A percentile compares a stretch with the other conserved stretches of the same genome.
Conservation (phyloP, 2,797 vertebrate species). For the Diglossa cyanea region DNA sequence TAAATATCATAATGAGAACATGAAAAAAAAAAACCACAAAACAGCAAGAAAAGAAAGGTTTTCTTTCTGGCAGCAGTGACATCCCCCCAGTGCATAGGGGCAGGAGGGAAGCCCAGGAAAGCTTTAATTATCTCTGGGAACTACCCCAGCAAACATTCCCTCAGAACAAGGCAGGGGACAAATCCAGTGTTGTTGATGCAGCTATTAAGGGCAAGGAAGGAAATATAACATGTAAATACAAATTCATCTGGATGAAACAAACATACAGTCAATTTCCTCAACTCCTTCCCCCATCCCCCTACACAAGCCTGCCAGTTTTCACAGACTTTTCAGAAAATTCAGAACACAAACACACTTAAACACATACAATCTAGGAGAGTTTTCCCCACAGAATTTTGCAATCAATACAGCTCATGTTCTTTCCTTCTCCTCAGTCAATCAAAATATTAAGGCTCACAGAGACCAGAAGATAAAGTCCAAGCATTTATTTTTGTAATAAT, state of each 20-base stretch:
- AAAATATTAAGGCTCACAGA: neutral
- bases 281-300: too few relatives aligned
- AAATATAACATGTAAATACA: neutral
- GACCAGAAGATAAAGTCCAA: slow-evolving; percentile 27
- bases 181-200: neutral
- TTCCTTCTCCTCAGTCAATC: neutral
- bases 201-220: neutral
- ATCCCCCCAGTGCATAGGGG: accelerated
- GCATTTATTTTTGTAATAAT: slow-evolving; percentile 54
- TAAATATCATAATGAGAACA: neutral
- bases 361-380: neutral
- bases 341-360: neutral
- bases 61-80: neutral
- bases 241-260: neutral
- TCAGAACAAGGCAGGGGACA: neutral
- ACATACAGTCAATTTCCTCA: neutral
- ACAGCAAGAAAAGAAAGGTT: neutral
- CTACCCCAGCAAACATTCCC: neutral
- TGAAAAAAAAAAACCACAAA: neutral
- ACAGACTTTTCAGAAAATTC: neutral
- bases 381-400: neutral
- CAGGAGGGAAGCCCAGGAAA: neutral
- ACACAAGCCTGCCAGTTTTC: neutral
- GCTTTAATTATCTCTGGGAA: neutral
- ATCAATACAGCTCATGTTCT: neutral